A percentile compares a stretch with the other conserved stretches of the same genome.
These are phyloP conservation scores for Centropus unirufus DNA, from an alignment of 2,113 vertebrate species.

Conservation along the genomic window DNA sequence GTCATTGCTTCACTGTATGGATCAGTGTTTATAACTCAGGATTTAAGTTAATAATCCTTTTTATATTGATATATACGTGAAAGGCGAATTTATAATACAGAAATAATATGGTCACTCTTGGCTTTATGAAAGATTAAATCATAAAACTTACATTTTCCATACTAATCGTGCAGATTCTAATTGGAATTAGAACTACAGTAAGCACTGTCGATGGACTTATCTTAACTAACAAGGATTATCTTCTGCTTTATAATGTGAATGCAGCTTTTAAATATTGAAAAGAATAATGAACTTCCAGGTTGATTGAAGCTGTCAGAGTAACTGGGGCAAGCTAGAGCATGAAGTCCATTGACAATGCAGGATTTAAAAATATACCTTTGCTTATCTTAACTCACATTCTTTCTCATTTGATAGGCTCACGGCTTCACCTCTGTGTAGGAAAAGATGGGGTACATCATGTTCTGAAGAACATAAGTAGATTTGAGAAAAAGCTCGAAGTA, in stretches of 20 bases:
- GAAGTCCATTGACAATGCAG: fast-evolving
- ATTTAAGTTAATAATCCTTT: slow-evolving; percentile 62
- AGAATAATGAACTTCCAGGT: slow-evolving; percentile 1
- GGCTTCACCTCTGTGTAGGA: neutral
- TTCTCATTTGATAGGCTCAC: neutral
- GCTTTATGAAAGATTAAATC: slow-evolving; percentile 9
- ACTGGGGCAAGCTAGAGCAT: neutral
- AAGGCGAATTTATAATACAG: slow-evolving; percentile 26
- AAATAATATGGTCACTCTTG: slow-evolving; percentile 3
- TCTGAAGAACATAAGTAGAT: slow-evolving; percentile 39
- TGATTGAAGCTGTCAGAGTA: slow-evolving; percentile 24
- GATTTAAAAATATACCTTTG: slow-evolving; percentile 17
- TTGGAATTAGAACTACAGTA: slow-evolving; percentile 30
- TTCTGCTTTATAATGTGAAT: slow-evolving; percentile 36
- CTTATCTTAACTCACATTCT: slow-evolving; percentile 36
- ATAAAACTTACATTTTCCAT: neutral
- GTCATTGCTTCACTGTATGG: slow-evolving; percentile 29
- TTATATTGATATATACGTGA: slow-evolving; percentile 17
- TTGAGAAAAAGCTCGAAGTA: slow-evolving; percentile 11
- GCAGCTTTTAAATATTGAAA: slow-evolving; percentile 12
- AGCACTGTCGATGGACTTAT: slow-evolving; percentile 18
- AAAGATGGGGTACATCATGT: slow-evolving; percentile 21
- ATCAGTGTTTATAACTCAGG: slow-evolving; percentile 36
- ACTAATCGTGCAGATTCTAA: slow-evolving; percentile 14
- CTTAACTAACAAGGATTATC: slow-evolving; percentile 29